Evolutionary conservation across 2,888 invertebrate genomes (phyloP).

Genomic region (Dioctria linearis): DNA sequence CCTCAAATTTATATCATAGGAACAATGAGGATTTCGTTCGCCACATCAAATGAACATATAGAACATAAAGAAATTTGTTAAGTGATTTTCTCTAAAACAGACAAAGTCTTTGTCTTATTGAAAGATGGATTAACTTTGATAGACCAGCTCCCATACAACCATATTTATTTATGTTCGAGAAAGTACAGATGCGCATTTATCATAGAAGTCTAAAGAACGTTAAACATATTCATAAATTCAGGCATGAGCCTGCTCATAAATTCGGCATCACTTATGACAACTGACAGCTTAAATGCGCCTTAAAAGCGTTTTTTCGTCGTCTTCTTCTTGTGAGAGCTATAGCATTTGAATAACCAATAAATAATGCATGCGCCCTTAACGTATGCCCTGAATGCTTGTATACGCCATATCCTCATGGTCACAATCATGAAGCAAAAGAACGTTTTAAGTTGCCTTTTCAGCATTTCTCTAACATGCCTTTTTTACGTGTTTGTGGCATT

Average conservation of each 20-base stretch:
- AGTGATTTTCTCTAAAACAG: slow-evolving; percentile 26
- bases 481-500: slow-evolving; percentile 10
- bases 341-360: slow-evolving; percentile 45
- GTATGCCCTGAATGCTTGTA: not conserved
- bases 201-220: slow-evolving; percentile 1
- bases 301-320: slow-evolving; percentile 31
- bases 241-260: slow-evolving; percentile 35
- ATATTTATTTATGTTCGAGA: slow-evolving; percentile 9
- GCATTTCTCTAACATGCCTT: slow-evolving; percentile 29
- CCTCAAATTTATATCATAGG: not conserved
- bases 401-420: slow-evolving; percentile 13
- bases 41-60: not conserved
- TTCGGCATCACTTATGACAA: slow-evolving; percentile 45
- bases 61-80: slow-evolving; percentile 31
- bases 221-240: slow-evolving; percentile 44
- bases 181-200: not conserved
- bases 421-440: slow-evolving; percentile 33
- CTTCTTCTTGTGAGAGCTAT: slow-evolving; percentile 6
- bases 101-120: slow-evolving; percentile 1
- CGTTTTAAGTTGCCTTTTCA: slow-evolving; percentile 25
- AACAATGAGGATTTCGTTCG: not conserved
- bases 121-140: not conserved
- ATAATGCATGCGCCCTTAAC: slow-evolving; percentile 33
- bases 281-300: slow-evolving; percentile 31
- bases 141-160: not conserved